Evolutionary conservation across 1,140 invertebrate genomes (phyloP).

Genomic region (Formica exsecta): DNA sequence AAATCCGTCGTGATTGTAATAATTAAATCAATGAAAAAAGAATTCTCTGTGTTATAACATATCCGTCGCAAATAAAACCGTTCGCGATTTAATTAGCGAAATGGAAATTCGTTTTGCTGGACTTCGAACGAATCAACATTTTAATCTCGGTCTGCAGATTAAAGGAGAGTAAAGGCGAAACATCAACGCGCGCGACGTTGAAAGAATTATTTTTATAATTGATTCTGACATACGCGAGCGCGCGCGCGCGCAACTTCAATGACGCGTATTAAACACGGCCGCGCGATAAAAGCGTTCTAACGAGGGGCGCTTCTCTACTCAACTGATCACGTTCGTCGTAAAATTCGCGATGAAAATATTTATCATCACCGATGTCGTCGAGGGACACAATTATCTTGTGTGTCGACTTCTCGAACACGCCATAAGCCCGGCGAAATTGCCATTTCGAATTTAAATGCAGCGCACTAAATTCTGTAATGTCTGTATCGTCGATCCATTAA

Average conservation of each 20-base stretch:
- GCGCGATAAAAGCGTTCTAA: constrained; percentile 55
- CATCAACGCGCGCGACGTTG: background rate
- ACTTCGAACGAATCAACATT: constrained; percentile 12
- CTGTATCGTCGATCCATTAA: background rate
- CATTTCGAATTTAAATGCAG: constrained; percentile 24
- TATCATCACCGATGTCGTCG: background rate
- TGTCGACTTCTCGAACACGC: constrained; percentile 9
- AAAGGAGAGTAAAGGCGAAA: background rate
- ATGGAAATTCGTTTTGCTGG: background rate
- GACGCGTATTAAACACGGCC: constrained; percentile 4
- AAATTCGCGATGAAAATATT: constrained; percentile 60
- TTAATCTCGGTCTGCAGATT: constrained; percentile 20
- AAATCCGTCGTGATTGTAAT: constrained; percentile 33
- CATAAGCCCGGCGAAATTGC: constrained; percentile 12
- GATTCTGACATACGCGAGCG: background rate
- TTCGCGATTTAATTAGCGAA: constrained; percentile 10
- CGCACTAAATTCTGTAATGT: constrained; percentile 4
- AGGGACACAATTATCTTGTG: constrained; percentile 18
- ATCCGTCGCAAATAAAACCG: constrained; percentile 3
- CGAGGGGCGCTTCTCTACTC: constrained; percentile 47
- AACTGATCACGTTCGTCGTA: constrained; percentile 60
- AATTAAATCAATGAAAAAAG: constrained; percentile 37
- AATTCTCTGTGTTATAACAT: background rate
- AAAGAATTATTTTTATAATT: constrained; percentile 54
- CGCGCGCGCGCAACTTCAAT: constrained; percentile 4